Evolutionary conservation across 2,888 invertebrate species (phyloP), one percentile per base, ranked within the genome.

Genomic region (Tryphoninae sp.): DNA sequence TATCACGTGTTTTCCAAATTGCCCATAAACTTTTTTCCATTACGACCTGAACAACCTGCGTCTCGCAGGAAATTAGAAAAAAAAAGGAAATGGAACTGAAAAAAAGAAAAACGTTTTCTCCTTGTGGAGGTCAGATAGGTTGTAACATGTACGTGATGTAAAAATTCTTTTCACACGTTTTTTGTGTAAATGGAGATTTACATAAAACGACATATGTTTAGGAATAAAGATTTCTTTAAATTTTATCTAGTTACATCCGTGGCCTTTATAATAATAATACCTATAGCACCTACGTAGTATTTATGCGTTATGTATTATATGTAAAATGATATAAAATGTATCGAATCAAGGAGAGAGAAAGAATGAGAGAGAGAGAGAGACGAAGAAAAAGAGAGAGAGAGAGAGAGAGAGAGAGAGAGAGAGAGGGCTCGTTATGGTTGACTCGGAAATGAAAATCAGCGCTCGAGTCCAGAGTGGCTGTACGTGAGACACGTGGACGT

Each of bases 371-470:
- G n/a, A 16, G 7, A 62, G 2, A 58, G 7, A 40, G 11, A n/a
- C n/a, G n/a, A n/a, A n/a, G n/a, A n/a, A n/a, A n/a, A n/a, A 45
- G 26, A 42, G 16, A 33, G 6, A 64, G 9, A 19, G 42, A 42
- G 40, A 16, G 53, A 53, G n/a, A 16, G 7, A 62, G 2, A 58
- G 7, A 40, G 11, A 45, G 26, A 42, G 16, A 33, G 6, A 64
- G 9, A 19, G 42, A 42, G 40, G 16, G 61, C 61, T 33, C 61
- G 64, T 42, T 58, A 33, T 33, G 33, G 33, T 51, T 51, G 59
- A 23, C 23, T 40, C 16, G 53, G 91, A 91, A 91, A 91, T 90
- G 90, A 91, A 91, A 91, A 91, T 91, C 90, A 90, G 89, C 89
- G 89, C 89, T 86, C 86, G 86, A 85, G 6, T 61, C 61, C 64